Conservation (phyloP, 2,113 vertebrate species). For the Notothenia coriiceps region DNA sequence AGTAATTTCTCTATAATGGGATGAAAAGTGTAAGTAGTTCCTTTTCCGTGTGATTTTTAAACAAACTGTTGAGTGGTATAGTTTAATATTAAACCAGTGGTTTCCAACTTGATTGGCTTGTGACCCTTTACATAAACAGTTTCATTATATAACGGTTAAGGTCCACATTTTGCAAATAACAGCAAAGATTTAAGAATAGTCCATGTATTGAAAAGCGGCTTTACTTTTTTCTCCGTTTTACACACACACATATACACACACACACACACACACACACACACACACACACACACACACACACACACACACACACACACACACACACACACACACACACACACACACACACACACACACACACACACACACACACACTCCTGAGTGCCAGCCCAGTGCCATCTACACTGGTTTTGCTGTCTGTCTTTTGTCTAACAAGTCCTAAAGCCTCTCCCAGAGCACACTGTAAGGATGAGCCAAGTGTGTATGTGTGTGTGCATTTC, state of each 20-base stretch:
- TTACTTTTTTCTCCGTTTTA: too few relatives aligned
- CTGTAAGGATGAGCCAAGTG: constrained; percentile 39
- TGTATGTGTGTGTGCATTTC: constrained; percentile 15
- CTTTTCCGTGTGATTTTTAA: too few relatives aligned
- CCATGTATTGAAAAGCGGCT: background rate
- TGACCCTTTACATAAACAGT: background rate
- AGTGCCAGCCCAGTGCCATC: constrained; percentile 65
- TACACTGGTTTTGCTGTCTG: constrained; percentile 57
- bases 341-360: constrained; percentile 42
- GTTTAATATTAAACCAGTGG: constrained; percentile 1
- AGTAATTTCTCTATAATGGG: too few relatives aligned
- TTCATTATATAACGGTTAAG: background rate
- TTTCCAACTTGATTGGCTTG: constrained; percentile 9
- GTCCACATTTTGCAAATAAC: background rate
- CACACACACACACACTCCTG: constrained; percentile 15
- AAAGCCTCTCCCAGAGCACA: constrained; percentile 41
- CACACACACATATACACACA: constrained; percentile 23
- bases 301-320: constrained; percentile 35
- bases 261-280: constrained; percentile 15
- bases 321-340: constrained; percentile 24
- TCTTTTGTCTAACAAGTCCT: constrained; percentile 56
- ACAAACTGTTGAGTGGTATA: background rate
- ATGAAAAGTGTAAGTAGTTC: too few relatives aligned
- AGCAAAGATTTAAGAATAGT: background rate
- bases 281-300: constrained; percentile 31